These are phyloP conservation scores for Meganola albula DNA, from an alignment of 2,888 invertebrate genomes.

Conservation along the genomic window DNA sequence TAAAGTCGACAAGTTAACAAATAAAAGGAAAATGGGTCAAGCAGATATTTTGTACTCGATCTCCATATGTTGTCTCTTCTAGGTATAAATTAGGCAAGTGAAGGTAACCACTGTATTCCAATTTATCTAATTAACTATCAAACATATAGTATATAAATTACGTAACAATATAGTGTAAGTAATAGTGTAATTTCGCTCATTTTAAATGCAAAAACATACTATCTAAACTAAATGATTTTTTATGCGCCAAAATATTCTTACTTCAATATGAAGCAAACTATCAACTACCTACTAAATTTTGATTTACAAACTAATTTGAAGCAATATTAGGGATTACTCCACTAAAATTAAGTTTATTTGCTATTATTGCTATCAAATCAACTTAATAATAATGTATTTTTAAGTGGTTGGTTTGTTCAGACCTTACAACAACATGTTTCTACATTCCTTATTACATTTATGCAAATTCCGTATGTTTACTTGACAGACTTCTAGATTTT, in stretches of 20 bases:
- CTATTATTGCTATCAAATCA: constrained; percentile 19
- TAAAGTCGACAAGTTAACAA: constrained; percentile 25
- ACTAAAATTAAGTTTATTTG: too few species aligned
- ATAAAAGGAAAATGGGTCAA: constrained; percentile 21
- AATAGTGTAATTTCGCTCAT: constrained; percentile 26
- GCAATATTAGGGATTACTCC: too few species aligned
- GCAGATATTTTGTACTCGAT: constrained; percentile 16
- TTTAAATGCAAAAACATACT: constrained; percentile 27
- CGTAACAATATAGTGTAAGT: constrained; percentile 23
- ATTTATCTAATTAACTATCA: constrained; percentile 7
- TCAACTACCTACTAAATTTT: too few species aligned
- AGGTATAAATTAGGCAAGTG: constrained; percentile 4
- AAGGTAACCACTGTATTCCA: constrained; percentile 10
- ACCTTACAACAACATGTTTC: too few species aligned
- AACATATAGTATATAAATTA: constrained; percentile 10
- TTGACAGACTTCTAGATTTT: constrained; percentile 8
- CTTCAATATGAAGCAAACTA: constrained; percentile 35
- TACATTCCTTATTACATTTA: too few species aligned
- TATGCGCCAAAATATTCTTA: constrained; percentile 14
- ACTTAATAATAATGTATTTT: too few species aligned
- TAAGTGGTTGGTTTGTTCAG: too few species aligned
- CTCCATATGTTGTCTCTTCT: constrained; percentile 9
- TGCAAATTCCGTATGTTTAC: too few species aligned
- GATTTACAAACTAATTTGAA: too few species aligned
- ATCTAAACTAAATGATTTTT: constrained; percentile 18